These are phyloP conservation scores for Balaenoptera acutorostrata DNA, from an alignment of 2,113 vertebrate genomes.

Conservation along the genomic window DNA sequence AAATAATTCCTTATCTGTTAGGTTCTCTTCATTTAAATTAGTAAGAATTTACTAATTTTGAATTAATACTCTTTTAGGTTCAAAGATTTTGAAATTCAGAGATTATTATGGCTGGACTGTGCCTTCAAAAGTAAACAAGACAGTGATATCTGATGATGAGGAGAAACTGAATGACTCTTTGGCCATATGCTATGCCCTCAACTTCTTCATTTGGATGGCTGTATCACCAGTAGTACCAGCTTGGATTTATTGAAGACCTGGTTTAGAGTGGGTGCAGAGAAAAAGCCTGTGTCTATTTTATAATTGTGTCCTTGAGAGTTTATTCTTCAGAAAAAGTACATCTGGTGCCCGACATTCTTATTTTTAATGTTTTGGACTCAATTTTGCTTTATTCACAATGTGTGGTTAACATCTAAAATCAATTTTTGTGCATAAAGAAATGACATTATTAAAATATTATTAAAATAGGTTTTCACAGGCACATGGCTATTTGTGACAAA, in stretches of 20 bases:
- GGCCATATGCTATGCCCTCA: fast-evolving
- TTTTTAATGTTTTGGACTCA: neutral
- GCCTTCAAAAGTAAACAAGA: neutral
- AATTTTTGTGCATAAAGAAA: conserved; percentile 40
- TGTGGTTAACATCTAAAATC: conserved; percentile 45
- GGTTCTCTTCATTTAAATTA: neutral
- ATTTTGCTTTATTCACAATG: conserved; percentile 46
- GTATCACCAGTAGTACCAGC: neutral
- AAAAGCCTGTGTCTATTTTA: neutral
- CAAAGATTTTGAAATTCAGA: neutral
- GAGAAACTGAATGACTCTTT: neutral
- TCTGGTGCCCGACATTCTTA: neutral
- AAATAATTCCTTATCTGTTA: neutral
- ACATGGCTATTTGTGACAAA: conserved; percentile 18
- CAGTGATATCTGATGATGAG: fast-evolving
- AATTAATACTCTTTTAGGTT: neutral
- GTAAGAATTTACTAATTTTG: neutral
- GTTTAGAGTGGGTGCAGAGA: neutral
- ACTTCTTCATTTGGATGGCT: neutral
- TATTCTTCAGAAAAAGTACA: conserved; percentile 17
- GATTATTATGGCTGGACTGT: neutral
- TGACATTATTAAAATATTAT: conserved; percentile 41
- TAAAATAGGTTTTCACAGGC: conserved; percentile 52
- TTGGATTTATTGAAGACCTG: neutral
- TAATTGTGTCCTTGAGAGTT: neutral